These are phyloP conservation scores for Lutjanus campechanus DNA, from an alignment of 2,797 vertebrate species.

Conservation along the genomic window DNA sequence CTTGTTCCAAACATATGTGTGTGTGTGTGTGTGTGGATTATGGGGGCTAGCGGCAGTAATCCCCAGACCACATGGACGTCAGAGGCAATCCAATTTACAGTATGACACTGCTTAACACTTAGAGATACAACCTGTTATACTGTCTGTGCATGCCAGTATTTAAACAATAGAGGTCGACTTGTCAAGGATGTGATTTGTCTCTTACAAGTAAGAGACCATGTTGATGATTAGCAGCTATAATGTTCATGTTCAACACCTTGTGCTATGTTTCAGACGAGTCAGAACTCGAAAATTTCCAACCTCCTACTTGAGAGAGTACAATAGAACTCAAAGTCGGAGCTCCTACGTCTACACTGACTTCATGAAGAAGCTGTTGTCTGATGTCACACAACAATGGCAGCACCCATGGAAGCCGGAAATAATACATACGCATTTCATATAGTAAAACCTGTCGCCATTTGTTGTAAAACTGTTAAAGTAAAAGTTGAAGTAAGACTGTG, in stretches of 20 bases:
- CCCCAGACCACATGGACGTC: conserved; percentile 74
- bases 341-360: too few species aligned
- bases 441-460: too few species aligned
- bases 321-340: too few species aligned
- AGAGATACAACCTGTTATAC: conserved; percentile 36
- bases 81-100: conserved; percentile 78
- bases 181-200: not conserved
- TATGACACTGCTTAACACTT: conserved; percentile 58
- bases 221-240: not conserved
- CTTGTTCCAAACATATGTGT: conserved; percentile 53
- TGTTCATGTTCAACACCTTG: not conserved
- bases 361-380: too few species aligned
- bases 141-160: conserved; percentile 25
- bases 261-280: too few species aligned
- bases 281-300: too few species aligned
- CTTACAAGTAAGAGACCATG: not conserved
- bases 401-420: too few species aligned
- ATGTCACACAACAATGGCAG: too few species aligned
- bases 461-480: too few species aligned
- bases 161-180: not conserved
- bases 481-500: too few species aligned
- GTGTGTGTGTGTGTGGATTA: conserved; percentile 65
- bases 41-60: conserved; percentile 65
- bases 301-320: too few species aligned
- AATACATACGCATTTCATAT: too few species aligned